A percentile compares a stretch with the other conserved stretches of the same genome.
Evolutionary conservation across 2,888 invertebrate species (phyloP).

Genomic region (Caenorhabditis auriculariae): DNA sequence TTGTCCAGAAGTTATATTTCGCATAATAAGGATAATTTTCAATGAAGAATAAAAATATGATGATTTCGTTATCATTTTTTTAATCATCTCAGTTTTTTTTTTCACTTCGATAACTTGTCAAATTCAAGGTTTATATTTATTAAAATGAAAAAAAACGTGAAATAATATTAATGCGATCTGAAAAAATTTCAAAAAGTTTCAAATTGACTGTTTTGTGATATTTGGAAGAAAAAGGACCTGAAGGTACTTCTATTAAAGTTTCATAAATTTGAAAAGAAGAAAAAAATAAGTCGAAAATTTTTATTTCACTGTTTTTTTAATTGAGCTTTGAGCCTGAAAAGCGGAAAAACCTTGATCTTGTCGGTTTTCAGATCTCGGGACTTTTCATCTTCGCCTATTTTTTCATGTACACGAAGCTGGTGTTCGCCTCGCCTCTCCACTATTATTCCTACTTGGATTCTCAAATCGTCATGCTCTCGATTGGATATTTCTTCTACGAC

Average conservation of each 20-base stretch:
- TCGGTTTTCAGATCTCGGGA: constrained; percentile 37
- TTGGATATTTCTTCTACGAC: constrained; percentile 47
- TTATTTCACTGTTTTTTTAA: neutral
- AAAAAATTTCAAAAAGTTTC: too few species aligned
- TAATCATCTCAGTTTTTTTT: too few species aligned
- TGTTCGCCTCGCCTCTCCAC: constrained; percentile 41
- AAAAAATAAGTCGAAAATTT: neutral
- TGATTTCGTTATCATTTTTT: too few species aligned
- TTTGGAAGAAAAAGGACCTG: too few species aligned
- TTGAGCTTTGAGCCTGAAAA: neutral
- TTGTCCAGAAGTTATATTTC: too few species aligned
- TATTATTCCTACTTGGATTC: constrained; percentile 32
- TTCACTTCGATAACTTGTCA: too few species aligned
- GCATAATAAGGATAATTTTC: too few species aligned
- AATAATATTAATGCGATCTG: too few species aligned
- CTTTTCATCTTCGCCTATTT: constrained; percentile 32
- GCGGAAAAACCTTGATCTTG: neutral
- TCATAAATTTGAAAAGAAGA: constrained; percentile 1
- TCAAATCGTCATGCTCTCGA: constrained; percentile 34
- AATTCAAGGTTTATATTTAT: too few species aligned
- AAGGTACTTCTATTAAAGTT: constrained; percentile 6
- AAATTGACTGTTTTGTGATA: too few species aligned
- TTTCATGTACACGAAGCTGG: constrained; percentile 29
- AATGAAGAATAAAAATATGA: too few species aligned
- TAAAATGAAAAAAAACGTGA: too few species aligned